phyloP scores from a whole-genome alignment of 2,888 invertebrate species.

The Doris montereyensis region DNA sequence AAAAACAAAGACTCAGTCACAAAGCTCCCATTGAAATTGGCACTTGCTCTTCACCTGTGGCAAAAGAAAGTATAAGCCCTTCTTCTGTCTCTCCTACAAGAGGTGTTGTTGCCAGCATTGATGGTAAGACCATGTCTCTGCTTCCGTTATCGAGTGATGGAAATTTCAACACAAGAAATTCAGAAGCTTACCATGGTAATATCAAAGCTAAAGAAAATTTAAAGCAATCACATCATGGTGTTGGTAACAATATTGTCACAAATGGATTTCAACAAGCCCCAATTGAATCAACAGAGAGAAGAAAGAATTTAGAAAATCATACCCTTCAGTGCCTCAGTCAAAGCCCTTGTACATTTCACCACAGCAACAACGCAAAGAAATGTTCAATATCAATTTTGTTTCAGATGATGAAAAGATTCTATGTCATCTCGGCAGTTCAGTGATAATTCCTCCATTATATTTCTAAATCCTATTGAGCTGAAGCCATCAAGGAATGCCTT shows the following conservation, averaged over 20 bases:
- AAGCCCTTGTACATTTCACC: constrained; percentile 35
- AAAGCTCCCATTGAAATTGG: not conserved
- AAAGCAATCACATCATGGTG: no score
- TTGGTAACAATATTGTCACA: no score
- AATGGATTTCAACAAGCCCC: no score
- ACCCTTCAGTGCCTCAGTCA: constrained; percentile 32
- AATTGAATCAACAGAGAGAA: no score
- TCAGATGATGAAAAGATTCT: constrained; percentile 65
- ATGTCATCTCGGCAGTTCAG: constrained; percentile 59
- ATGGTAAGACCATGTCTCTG: constrained; percentile 65
- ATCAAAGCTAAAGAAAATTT: no score
- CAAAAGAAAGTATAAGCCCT: constrained; percentile 52
- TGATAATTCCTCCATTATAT: constrained; percentile 64
- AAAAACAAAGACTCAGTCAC: constrained; percentile 43
- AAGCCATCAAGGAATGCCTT: constrained; percentile 58
- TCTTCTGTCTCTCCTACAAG: constrained; percentile 63
- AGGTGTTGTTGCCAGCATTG: constrained; percentile 62
- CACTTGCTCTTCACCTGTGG: constrained; percentile 48
- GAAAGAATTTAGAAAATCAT: constrained; percentile 32
- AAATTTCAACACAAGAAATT: no score
- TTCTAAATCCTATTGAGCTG: constrained; percentile 63
- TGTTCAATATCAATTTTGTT: constrained; percentile 27
- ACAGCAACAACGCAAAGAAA: constrained; percentile 22
- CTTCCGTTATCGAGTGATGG: constrained; percentile 45
- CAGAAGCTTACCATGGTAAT: no score